Evolutionary conservation across 2,113 vertebrate genomes (phyloP), one percentile per base, ranked within the genome.

Genomic region (Corvus hawaiiensis): DNA sequence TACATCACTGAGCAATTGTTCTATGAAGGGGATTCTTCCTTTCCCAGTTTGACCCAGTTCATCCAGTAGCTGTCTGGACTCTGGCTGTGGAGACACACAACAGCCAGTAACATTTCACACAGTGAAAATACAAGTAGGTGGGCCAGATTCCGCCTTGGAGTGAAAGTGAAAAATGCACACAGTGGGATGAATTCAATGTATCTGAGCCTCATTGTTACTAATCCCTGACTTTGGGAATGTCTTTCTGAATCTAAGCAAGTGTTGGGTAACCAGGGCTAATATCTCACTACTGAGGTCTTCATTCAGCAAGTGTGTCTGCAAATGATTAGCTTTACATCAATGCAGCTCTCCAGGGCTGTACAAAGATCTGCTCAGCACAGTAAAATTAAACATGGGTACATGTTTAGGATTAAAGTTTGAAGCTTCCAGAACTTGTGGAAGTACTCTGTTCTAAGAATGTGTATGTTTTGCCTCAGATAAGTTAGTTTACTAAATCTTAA

Each of bases 1-100:
- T 97, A 99, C 98, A 96, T 99, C 98, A 84, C 98, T 97, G 39
- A 99, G 97, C 62, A 99, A 94, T 76, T 98, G 97, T 95, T 99
- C 98, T 90, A 99, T 89, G 33, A 97, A 61, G 21, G 95, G 58
- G 72, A 98, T 93, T 88, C 94, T 96, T 67, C 98, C 98, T 85
- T 93, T 89, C 54, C 98, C 98, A 3, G 94, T 76, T 2, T 93
- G 97, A 64, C 98, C 97, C 13, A 99, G 79, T 92, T 99, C 98
- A 10, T 97, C 97, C 87, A 98, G 95, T 44, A 99, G 96, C 90
- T 97, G 97, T 71, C 87, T 93, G 62, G 98, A 97, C 74, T 98
- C 96, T 58, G 95, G 89, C 97, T 98, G 96, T 95, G 69, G 81
- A 86, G 92, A 89, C 48, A 94, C 32, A 90, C 22, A 87, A 30